These are phyloP conservation scores for Ectropis crepuscularia DNA, from an alignment of 2,888 invertebrate genomes.

Conservation along the genomic window DNA sequence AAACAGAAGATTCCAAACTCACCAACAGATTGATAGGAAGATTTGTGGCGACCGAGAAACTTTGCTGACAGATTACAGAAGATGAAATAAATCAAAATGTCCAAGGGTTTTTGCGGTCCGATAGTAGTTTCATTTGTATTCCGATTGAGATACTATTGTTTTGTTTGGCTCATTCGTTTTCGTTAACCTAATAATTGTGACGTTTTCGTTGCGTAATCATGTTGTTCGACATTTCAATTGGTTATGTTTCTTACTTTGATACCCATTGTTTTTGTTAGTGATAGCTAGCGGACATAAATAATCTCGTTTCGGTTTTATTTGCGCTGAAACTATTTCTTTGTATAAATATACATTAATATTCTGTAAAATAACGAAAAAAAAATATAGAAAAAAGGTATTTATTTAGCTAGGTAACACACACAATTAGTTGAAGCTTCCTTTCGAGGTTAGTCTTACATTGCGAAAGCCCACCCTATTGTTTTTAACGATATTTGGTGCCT, in stretches of 20 bases:
- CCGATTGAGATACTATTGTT: slow-evolving; percentile 26
- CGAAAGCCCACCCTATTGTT: no score
- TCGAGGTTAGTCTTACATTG: no score
- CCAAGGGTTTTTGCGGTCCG: slow-evolving; percentile 46
- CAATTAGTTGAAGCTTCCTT: no score
- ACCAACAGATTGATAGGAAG: slow-evolving; percentile 56
- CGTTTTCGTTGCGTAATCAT: slow-evolving; percentile 15
- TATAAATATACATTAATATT: no score
- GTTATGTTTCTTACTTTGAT: slow-evolving; percentile 14
- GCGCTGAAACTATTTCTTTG: no score
- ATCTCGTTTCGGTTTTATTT: no score
- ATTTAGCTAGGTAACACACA: no score
- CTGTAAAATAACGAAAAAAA: no score
- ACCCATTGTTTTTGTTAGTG: no score
- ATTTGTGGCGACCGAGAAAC: slow-evolving; percentile 59
- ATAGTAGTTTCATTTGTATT: slow-evolving; percentile 41
- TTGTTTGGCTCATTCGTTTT: slow-evolving; percentile 27
- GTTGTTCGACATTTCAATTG: slow-evolving; percentile 18
- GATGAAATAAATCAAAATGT: slow-evolving; percentile 53
- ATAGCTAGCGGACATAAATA: no score
- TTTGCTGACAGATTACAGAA: slow-evolving; percentile 59
- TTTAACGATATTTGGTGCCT: no score
- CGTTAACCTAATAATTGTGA: slow-evolving; percentile 28
- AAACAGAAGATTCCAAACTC: slow-evolving; percentile 48
- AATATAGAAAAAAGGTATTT: no score